Evolutionary conservation across 1,140 invertebrate species (phyloP).

Genomic region (Bombus soroeensis): DNA sequence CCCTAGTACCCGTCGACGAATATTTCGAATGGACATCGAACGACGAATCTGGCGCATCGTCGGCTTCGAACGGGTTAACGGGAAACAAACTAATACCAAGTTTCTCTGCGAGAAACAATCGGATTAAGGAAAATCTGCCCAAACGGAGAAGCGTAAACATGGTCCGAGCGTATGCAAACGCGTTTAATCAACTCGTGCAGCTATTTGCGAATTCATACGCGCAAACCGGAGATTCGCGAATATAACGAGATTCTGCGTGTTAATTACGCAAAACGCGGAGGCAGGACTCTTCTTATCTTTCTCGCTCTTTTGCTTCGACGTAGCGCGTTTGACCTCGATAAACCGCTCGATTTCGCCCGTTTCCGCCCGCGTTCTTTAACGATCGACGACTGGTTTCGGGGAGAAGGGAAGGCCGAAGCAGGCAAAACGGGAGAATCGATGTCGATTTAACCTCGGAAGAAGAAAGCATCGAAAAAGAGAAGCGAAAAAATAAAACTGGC

Average conservation of each 20-base stretch:
- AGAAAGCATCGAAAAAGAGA: neutral
- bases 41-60: too few species aligned
- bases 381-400: neutral
- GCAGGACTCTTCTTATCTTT: neutral
- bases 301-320: neutral
- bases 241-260: constrained; percentile 56
- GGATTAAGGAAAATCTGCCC: neutral
- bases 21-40: too few species aligned
- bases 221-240: constrained; percentile 42
- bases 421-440: neutral
- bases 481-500: too few species aligned
- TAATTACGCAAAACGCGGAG: constrained; percentile 43
- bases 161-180: constrained; percentile 37
- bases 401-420: neutral
- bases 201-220: constrained; percentile 58
- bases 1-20: too few species aligned
- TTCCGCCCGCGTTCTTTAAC: neutral
- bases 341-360: neutral
- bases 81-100: neutral
- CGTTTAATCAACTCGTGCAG: constrained; percentile 53
- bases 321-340: neutral
- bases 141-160: constrained; percentile 29
- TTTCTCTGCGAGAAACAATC: neutral
- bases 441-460: neutral
- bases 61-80: too few species aligned